These are phyloP conservation scores for Potamarius usumacintae DNA, from an alignment of 2,113 vertebrate genomes.

Conservation along the genomic window DNA sequence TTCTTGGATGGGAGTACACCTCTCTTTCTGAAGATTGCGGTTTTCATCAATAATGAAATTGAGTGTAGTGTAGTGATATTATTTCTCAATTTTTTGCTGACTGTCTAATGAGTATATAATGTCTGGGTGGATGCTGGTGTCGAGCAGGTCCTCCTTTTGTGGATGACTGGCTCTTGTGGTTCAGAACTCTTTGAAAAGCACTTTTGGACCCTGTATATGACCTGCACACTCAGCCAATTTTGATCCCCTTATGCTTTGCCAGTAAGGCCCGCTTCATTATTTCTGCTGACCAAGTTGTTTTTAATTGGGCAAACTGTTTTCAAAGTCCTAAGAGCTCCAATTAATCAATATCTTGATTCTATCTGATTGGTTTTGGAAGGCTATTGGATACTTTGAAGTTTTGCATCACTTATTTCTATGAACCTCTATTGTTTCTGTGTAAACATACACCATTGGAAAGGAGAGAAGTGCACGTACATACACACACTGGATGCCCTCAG, in stretches of 20 bases:
- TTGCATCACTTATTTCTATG: constrained; percentile 8
- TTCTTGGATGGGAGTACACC: not conserved
- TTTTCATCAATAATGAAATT: not conserved
- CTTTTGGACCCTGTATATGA: constrained; percentile 19
- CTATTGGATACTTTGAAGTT: constrained; percentile 1
- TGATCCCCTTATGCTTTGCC: constrained; percentile 13
- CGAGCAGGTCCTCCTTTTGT: not conserved
- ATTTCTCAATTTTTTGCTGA: constrained; percentile 24
- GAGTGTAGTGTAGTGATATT: constrained; percentile 1
- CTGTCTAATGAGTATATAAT: constrained; percentile 20
- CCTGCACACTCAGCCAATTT: constrained; percentile 31
- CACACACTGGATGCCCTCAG: constrained; percentile 3
- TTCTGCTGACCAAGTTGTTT: not conserved
- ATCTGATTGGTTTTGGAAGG: constrained; percentile 28
- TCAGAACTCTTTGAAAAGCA: constrained; percentile 20
- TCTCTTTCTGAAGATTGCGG: not conserved
- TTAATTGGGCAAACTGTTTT: not conserved
- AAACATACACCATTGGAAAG: constrained; percentile 27
- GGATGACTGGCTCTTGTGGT: constrained; percentile 36
- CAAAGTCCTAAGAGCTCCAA: constrained; percentile 34
- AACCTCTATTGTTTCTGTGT: constrained; percentile 35
- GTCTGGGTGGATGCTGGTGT: constrained; percentile 22
- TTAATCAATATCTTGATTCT: constrained; percentile 41
- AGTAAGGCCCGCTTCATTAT: constrained; percentile 31
- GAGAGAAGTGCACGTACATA: not conserved